phyloP scores from a whole-genome alignment of 2,888 invertebrate species.

The Lordiphosa fenestrarum region DNA sequence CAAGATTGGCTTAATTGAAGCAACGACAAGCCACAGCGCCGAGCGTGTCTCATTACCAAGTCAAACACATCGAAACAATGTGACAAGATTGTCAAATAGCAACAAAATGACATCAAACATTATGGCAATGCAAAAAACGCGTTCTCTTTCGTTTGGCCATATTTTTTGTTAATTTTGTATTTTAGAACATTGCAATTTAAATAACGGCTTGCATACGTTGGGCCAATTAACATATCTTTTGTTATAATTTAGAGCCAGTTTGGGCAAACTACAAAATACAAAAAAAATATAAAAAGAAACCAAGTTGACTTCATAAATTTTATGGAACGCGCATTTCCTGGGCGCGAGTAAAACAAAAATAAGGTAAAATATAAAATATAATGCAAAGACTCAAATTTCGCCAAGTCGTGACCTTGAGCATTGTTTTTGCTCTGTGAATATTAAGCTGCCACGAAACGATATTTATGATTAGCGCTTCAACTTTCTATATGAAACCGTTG shows the following conservation, averaged over 20 bases:
- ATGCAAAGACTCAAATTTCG: constrained; percentile 14
- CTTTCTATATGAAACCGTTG: constrained; percentile 20
- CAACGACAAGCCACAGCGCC: constrained; percentile 16
- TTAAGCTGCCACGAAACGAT: constrained; percentile 1
- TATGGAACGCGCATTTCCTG: constrained; percentile 34
- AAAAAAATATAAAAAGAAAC: constrained; percentile 9
- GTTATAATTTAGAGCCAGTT: constrained; percentile 40
- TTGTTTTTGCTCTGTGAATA: constrained; percentile 4
- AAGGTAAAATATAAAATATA: neutral
- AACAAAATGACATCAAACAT: constrained; percentile 52
- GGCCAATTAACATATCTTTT: constrained; percentile 42
- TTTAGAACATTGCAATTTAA: constrained; percentile 46
- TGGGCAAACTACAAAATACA: constrained; percentile 17
- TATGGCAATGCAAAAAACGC: constrained; percentile 47
- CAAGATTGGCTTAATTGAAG: constrained; percentile 53
- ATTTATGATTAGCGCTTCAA: constrained; percentile 19
- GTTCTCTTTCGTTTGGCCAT: constrained; percentile 35
- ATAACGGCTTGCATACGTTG: constrained; percentile 28
- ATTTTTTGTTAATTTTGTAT: constrained; percentile 25
- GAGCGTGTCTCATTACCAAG: constrained; percentile 50
- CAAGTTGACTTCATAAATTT: constrained; percentile 32
- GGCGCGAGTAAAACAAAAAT: constrained; percentile 7
- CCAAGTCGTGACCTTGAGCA: constrained; percentile 5
- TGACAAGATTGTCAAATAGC: constrained; percentile 69
- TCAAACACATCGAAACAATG: constrained; percentile 57